Base-by-base conservation (phyloP, 2,888 invertebrate species). In the Heliconius ismenius region DNA sequence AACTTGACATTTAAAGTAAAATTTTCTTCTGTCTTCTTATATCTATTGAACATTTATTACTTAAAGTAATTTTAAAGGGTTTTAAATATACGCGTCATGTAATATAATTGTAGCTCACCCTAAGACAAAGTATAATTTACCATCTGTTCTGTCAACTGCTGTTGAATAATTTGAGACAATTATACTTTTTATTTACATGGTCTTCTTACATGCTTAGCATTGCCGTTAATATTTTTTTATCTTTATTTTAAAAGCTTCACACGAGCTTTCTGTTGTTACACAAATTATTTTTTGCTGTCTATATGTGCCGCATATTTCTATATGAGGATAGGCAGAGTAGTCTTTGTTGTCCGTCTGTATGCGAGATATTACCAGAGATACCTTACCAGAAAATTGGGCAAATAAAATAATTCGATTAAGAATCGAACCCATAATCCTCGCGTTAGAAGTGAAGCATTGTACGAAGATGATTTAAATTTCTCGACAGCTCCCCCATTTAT, bases 91-190 rank as follows among this genome's bases (percentile, higher is more conserved):
- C 54, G 39, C 24, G 36, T 62, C 24, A 60, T 28, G 36, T 36
- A 36, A 73, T 60, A 63, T 62, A 62, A 62, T 73, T 63, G 39
- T 39, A 39, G n/a, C 68, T 63, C 58, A 54, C 68, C 73, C 88
- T 86, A 87, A 87, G 86, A 75, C 74, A 63, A 49, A 49, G 49
- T 64, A 65, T 76, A 75, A 73, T 78, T 63, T 65, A 54, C 72
- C 76, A 76, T 76, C 76, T 76, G 76, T 67, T 72, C 39, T 73
- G 64, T 73, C 36, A 73, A 73, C 72, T 62, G 75, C 70, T 76
- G 72, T 76, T 58, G 21, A 65, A 24, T 32, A 58, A 65, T 72
- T 72, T 70, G 11, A 73, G 39, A 73, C 65, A 62, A 73, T 73
- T 73, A 62, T 43, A 73, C 21, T 62, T 73, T 60, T 73, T 73